A percentile compares a stretch with the other conserved stretches of the same genome.
phyloP scores from a whole-genome alignment of 2,888 invertebrate genomes.

The Andrena hattorfiana region DNA sequence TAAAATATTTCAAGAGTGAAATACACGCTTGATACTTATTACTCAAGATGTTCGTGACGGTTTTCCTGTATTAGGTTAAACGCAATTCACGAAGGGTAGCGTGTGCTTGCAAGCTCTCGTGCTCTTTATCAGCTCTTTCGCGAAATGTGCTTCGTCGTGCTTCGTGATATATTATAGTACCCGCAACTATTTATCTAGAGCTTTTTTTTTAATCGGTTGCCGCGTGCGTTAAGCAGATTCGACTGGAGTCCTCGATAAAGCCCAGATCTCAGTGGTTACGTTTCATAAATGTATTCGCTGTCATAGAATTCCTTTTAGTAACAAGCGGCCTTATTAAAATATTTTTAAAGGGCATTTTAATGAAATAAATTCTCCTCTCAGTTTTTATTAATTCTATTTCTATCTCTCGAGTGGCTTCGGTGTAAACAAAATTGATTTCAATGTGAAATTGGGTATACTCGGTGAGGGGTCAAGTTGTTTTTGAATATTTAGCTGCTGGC shows the following conservation, averaged over 20 bases:
- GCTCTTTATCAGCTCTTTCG: constrained; percentile 69
- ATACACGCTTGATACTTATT: constrained; percentile 50
- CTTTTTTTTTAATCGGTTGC: constrained; percentile 32
- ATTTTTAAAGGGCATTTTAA: not conserved
- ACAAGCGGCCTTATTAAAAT: not conserved
- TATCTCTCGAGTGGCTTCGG: not conserved
- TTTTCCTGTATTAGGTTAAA: constrained; percentile 70
- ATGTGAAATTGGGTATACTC: not conserved
- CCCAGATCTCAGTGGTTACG: not conserved
- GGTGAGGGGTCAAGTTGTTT: too few species aligned
- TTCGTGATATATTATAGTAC: constrained; percentile 54
- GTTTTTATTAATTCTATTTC: not conserved
- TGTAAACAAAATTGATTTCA: not conserved
- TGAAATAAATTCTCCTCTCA: not conserved
- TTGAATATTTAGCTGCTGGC: too few species aligned
- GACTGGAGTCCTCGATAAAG: constrained; percentile 43
- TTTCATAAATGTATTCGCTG: too few species aligned
- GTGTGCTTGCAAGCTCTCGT: constrained; percentile 67
- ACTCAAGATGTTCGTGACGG: constrained; percentile 68
- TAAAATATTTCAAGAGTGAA: constrained; percentile 32
- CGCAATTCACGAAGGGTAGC: constrained; percentile 70
- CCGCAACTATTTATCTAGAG: constrained; percentile 62
- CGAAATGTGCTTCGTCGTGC: constrained; percentile 62
- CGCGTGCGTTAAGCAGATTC: constrained; percentile 47
- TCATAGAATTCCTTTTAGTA: not conserved